Percentiles rank a stretch among this genome's conserved stretches.
These are phyloP conservation scores for Cyrtodaria siliqua DNA, from an alignment of 2,888 invertebrate genomes.

Conservation along the genomic window DNA sequence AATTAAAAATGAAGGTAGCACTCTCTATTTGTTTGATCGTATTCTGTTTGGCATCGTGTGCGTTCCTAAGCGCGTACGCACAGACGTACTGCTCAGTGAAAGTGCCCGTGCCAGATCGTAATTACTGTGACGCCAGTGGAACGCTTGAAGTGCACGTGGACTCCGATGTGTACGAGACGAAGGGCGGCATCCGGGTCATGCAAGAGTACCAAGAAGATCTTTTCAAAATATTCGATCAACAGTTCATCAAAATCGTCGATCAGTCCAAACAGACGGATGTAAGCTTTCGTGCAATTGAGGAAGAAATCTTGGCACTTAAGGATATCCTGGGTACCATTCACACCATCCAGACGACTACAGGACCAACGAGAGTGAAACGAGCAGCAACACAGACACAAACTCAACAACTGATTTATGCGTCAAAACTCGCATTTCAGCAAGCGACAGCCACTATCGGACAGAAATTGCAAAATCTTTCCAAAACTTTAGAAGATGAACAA, in stretches of 20 bases:
- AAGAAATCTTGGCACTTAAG: constrained; percentile 42
- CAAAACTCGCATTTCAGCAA: constrained; percentile 42
- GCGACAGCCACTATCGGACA: constrained; percentile 14
- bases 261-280: constrained; percentile 11
- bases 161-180: constrained; percentile 39
- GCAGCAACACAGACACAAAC: constrained; percentile 17
- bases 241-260: constrained; percentile 26
- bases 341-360: not conserved
- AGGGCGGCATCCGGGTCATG: constrained; percentile 37
- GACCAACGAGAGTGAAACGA: constrained; percentile 10
- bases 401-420: constrained; percentile 33
- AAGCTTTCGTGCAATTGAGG: constrained; percentile 36
- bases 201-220: constrained; percentile 39
- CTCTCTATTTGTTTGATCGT: too few relatives aligned
- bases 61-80: not conserved
- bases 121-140: constrained; percentile 52
- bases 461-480: constrained; percentile 38
- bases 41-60: too few relatives aligned
- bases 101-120: constrained; percentile 36
- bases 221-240: constrained; percentile 44
- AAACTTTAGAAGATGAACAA: constrained; percentile 7
- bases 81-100: constrained; percentile 48
- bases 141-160: constrained; percentile 53
- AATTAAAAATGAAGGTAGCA: too few relatives aligned
- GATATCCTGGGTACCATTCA: constrained; percentile 7